Evolutionary conservation across 2,888 invertebrate species (phyloP).

Genomic region (Syritta pipiens): DNA sequence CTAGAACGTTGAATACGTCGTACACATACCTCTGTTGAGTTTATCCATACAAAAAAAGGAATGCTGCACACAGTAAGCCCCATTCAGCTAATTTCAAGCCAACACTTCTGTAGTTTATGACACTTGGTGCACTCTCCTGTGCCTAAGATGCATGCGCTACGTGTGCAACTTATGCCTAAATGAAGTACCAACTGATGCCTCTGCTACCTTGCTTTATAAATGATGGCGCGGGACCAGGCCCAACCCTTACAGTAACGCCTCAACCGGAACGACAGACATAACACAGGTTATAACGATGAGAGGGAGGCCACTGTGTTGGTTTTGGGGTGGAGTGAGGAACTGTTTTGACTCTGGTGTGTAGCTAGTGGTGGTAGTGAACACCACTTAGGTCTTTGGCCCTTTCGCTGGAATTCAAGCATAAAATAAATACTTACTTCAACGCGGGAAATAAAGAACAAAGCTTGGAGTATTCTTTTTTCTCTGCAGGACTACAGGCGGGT

Average conservation of each 20-base stretch:
- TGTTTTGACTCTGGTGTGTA: constrained; percentile 18
- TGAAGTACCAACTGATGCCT: constrained; percentile 46
- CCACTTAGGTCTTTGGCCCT: constrained; percentile 29
- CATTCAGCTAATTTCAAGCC: constrained; percentile 47
- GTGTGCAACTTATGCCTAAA: constrained; percentile 22
- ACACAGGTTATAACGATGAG: constrained; percentile 24
- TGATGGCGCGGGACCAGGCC: constrained; percentile 6
- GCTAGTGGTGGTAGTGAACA: constrained; percentile 26
- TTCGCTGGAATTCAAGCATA: constrained; percentile 36
- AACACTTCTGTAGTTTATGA: constrained; percentile 46
- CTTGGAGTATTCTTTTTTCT: constrained; percentile 10
- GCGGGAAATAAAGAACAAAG: constrained; percentile 15
- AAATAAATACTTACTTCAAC: constrained; percentile 39
- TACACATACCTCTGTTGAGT: no score
- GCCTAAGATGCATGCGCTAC: constrained; percentile 1
- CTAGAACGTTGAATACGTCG: no score
- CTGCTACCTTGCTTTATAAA: constrained; percentile 38
- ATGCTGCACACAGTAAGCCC: constrained; percentile 38
- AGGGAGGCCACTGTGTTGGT: no score
- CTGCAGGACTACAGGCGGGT: constrained; percentile 4
- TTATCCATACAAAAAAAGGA: background rate
- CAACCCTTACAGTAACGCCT: constrained; percentile 4
- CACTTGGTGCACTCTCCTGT: constrained; percentile 27
- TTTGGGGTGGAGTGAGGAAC: background rate
- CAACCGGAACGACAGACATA: constrained; percentile 19